A percentile compares a stretch with the other conserved stretches of the same genome.
These are phyloP conservation scores for Nothoprocta perdicaria DNA, from an alignment of 2,113 vertebrate genomes.

Conservation along the genomic window DNA sequence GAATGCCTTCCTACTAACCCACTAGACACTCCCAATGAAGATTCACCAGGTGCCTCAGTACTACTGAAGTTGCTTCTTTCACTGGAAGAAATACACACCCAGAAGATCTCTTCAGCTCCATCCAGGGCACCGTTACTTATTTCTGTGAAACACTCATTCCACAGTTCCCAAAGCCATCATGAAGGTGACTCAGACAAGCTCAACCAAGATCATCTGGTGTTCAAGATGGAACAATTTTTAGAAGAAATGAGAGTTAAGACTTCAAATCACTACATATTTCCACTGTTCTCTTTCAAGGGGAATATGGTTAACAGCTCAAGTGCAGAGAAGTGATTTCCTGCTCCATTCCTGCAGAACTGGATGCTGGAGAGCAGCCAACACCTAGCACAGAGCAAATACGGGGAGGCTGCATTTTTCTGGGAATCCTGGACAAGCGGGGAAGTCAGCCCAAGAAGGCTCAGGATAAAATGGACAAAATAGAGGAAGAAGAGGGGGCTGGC, in stretches of 20 bases:
- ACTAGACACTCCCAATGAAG: neutral
- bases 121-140: neutral
- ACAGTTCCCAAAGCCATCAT: neutral
- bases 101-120: neutral
- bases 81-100: neutral
- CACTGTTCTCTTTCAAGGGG: neutral
- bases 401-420: neutral
- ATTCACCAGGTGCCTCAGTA: neutral
- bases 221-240: neutral
- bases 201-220: neutral
- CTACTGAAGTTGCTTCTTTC: neutral
- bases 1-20: neutral
- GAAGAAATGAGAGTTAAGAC: neutral
- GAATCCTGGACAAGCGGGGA: conserved; percentile 1
- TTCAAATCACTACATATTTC: neutral
- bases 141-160: neutral
- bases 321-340: neutral
- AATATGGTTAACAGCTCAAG: neutral
- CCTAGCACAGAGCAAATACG: fast-evolving
- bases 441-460: neutral
- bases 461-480: neutral
- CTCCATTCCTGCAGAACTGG: neutral
- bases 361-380: conserved; percentile 19
- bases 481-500: neutral
- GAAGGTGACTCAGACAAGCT: neutral